Evolutionary conservation across 2,888 invertebrate species (phyloP).

Genomic region (Deilephila elpenor): DNA sequence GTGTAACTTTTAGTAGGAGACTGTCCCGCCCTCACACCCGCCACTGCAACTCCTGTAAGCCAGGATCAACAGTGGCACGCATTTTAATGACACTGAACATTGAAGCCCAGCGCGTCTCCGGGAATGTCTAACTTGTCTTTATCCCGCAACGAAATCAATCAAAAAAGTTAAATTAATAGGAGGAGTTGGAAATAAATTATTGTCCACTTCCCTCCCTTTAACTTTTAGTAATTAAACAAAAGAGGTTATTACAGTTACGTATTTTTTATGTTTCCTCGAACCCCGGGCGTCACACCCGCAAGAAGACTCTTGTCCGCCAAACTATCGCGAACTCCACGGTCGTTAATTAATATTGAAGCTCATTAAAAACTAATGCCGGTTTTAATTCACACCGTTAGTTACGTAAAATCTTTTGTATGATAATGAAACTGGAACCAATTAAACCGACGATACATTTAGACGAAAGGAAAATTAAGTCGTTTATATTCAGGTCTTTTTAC

Average conservation of each 20-base stretch:
- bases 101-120: too few species aligned
- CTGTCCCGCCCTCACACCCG: too few species aligned
- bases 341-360: constrained; percentile 24
- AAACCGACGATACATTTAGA: constrained; percentile 2
- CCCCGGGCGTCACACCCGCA: not conserved
- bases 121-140: too few species aligned
- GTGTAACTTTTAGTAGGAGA: too few species aligned
- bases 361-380: constrained; percentile 13
- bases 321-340: not conserved
- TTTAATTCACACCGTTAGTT: constrained; percentile 26
- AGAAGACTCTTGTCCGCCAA: not conserved
- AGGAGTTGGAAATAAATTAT: too few species aligned
- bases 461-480: constrained; percentile 20
- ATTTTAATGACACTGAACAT: too few species aligned
- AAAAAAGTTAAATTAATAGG: too few species aligned
- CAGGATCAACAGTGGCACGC: too few species aligned
- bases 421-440: constrained; percentile 21
- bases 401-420: constrained; percentile 26
- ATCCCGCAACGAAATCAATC: too few species aligned
- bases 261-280: not conserved
- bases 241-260: not conserved
- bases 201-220: too few species aligned
- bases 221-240: not conserved
- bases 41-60: too few species aligned
- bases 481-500: constrained; percentile 24